Conservation (phyloP, 2,113 vertebrate species). For the Agelaius phoeniceus region DNA sequence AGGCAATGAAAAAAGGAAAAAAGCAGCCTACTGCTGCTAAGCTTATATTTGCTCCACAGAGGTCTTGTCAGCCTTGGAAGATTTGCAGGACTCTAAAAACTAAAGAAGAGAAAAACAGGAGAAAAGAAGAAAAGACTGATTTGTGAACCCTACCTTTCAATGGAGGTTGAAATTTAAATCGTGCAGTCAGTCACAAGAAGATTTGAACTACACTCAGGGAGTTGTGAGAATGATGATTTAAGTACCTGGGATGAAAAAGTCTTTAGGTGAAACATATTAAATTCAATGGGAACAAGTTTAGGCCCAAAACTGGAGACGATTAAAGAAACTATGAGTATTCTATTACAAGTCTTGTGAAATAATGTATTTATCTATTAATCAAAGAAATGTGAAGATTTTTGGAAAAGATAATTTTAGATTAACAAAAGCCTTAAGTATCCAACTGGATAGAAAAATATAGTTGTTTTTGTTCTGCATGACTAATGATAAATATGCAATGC, state of each 20-base stretch:
- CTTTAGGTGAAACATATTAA: not conserved
- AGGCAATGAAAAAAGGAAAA: not conserved
- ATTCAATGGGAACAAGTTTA: slow-evolving; percentile 2
- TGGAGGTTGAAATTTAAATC: not conserved
- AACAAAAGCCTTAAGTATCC: not conserved
- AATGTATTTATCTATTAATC: not conserved
- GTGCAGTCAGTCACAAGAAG: not conserved
- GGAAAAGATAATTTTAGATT: not conserved
- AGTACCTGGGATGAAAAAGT: not conserved
- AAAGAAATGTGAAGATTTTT: not conserved
- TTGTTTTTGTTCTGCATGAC: slow-evolving; percentile 1
- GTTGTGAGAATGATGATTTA: not conserved
- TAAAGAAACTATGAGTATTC: not conserved
- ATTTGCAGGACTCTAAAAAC: not conserved
- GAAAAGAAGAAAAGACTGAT: fast-evolving
- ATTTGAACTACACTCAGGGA: not conserved
- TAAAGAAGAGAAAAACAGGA: not conserved
- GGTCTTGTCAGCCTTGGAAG: not conserved
- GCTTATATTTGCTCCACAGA: not conserved
- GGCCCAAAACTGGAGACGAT: not conserved
- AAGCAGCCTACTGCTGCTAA: not conserved
- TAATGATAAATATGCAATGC: not conserved
- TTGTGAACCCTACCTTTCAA: not conserved
- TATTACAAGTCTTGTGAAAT: not conserved
- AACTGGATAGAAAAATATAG: not conserved